Evolutionary conservation across 2,113 vertebrate species (phyloP).

Genomic region (Neogobius melanostomus): DNA sequence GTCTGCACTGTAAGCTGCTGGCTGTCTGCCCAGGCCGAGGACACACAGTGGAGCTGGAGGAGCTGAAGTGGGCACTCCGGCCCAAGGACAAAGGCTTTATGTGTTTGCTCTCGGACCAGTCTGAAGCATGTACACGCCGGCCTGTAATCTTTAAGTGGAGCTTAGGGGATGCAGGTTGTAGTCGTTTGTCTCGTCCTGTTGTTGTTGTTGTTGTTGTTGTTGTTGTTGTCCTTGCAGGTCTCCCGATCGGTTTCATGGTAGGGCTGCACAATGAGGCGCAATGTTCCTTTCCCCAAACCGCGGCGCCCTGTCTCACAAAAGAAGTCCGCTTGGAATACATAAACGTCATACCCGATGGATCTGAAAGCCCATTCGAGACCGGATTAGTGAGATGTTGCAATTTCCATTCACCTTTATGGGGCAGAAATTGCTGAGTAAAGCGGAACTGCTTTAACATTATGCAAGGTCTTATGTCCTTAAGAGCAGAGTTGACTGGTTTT

Average conservation of each 20-base stretch:
- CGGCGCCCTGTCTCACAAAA: too few species aligned
- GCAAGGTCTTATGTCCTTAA: not conserved
- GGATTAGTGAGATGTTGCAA: constrained; percentile 3
- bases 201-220: not conserved
- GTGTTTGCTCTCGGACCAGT: constrained; percentile 19
- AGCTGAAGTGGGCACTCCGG: constrained; percentile 70
- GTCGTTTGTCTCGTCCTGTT: constrained; percentile 6
- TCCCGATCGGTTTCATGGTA: not conserved
- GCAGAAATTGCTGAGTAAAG: not conserved
- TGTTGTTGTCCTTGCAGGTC: too few species aligned
- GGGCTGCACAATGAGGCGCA: too few species aligned
- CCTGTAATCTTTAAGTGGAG: constrained; percentile 36
- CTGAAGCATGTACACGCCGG: constrained; percentile 14
- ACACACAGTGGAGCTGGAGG: constrained; percentile 49
- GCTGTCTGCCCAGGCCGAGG: constrained; percentile 56
- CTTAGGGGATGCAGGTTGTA: constrained; percentile 21
- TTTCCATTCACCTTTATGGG: not conserved
- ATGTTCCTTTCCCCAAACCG: too few species aligned
- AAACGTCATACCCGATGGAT: not conserved
- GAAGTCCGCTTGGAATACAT: not conserved
- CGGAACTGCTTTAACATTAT: constrained; percentile 1
- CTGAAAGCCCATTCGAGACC: not conserved
- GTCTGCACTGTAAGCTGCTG: constrained; percentile 54
- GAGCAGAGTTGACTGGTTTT: not conserved
- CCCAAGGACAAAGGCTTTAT: constrained; percentile 65